phyloP scores from a whole-genome alignment of 2,888 invertebrate species.

The Himalopsyche tibetana region DNA sequence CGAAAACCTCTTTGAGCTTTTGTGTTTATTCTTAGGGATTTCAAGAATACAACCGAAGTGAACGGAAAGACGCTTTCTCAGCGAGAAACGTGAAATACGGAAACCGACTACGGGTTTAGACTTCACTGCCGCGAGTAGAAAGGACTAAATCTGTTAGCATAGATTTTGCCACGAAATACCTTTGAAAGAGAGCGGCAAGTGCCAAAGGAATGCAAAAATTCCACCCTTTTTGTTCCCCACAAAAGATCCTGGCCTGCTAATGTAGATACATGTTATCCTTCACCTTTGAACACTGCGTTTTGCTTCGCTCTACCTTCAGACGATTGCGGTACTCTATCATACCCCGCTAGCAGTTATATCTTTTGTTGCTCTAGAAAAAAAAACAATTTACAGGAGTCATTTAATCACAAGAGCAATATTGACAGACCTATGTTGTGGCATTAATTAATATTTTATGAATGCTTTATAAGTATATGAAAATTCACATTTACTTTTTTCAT shows the following conservation, averaged over 20 bases:
- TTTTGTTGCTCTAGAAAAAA: not conserved
- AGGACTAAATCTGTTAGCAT: conserved; percentile 64
- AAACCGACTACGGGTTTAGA: conserved; percentile 7
- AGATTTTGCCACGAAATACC: conserved; percentile 64
- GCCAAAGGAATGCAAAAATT: conserved; percentile 65
- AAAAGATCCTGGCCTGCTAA: conserved; percentile 55
- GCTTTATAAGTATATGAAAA: too few relatives aligned
- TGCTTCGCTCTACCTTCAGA: conserved; percentile 27
- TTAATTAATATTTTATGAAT: too few relatives aligned
- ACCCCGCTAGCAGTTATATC: not conserved
- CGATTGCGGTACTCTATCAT: conserved; percentile 55
- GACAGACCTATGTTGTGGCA: too few relatives aligned
- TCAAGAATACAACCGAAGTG: conserved; percentile 10
- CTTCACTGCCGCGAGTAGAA: conserved; percentile 28
- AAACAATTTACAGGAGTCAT: not conserved
- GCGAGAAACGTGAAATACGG: not conserved
- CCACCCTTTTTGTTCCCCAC: conserved; percentile 54
- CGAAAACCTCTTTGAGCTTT: conserved; percentile 34
- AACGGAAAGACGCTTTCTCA: not conserved
- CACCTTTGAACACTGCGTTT: conserved; percentile 57
- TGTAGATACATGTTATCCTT: conserved; percentile 61
- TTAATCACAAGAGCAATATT: not conserved
- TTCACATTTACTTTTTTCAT: too few relatives aligned
- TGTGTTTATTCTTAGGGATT: conserved; percentile 18
- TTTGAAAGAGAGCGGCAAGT: conserved; percentile 56